Evolutionary conservation across 2,797 vertebrate genomes (phyloP), one percentile per base, ranked within the genome.

Genomic region (Hyperoplus lanceolatus): DNA sequence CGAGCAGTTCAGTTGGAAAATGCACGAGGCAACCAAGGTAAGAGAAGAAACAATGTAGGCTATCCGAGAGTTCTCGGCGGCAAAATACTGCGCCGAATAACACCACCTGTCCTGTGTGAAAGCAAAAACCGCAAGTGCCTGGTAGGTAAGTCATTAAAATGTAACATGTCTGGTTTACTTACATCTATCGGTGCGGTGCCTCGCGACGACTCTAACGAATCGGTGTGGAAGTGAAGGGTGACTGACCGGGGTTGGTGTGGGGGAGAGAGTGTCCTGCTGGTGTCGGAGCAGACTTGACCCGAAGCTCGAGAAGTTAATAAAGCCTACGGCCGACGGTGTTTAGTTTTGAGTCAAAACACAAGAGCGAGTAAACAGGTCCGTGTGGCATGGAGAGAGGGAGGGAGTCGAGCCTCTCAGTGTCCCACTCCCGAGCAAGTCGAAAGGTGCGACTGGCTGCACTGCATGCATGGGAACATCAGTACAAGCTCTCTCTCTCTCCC

Each of bases 371-470:
- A 67, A 77, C 81, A 77, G 78, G 50, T 74, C 58, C 13, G 53
- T 18, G 75, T 14, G 58, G 51, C 12, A 63, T 14, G 41, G 48
- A 53, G 60, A 0, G 29, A 0, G n/a, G 53, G 50, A 67, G 53
- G 43, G 73, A 71, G 69, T 9, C 49, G 77, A 70, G 72, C 7
- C 14, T 2, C 3, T 62, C 29, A 60, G 18, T 66, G 68, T 59
- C 42, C 29, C 29, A 29, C 29, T 29, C 29, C 51, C 15, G 64
- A 21, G 66, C 60, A 45, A 72, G 38, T 18, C 59, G 38, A 55
- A 74, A 87, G 85, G 88, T 86, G 85, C 75, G 80, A 70, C 63
- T 65, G 29, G 42, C 58, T 72, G 68, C 42, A 38, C 45, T 64
- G 59, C 6, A 60, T 36, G 60, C 51, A 15, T 50, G 73, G 50